phyloP scores from a whole-genome alignment of 2,797 vertebrate genomes.

The Graptemys geographica region DNA sequence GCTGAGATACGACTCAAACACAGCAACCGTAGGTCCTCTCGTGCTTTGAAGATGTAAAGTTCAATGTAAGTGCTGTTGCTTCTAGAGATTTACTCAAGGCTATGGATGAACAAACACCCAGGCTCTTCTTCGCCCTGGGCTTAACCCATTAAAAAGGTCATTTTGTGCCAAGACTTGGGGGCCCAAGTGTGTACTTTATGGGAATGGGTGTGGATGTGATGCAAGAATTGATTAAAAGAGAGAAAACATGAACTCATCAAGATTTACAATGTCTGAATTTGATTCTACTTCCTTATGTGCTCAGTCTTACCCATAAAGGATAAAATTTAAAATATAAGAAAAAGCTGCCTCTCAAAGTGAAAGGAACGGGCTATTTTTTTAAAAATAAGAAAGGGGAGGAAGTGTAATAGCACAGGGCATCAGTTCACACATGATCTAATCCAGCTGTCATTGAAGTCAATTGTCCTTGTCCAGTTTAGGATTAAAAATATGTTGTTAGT shows the following conservation, averaged over 20 bases:
- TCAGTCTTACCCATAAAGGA: background rate
- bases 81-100: background rate
- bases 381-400: background rate
- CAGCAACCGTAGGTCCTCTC: background rate
- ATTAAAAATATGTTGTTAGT: background rate
- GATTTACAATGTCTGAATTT: background rate
- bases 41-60: background rate
- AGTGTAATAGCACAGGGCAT: background rate
- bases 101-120: background rate
- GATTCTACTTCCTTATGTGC: background rate
- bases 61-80: background rate
- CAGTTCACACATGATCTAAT: background rate
- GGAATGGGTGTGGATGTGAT: background rate
- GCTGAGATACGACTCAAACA: background rate
- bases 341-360: background rate
- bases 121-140: background rate
- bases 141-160: background rate
- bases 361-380: background rate
- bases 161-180: background rate
- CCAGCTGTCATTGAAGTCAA: background rate
- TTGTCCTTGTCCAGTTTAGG: background rate
- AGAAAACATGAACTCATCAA: background rate
- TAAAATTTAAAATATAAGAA: background rate
- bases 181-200: background rate
- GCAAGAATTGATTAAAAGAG: background rate